Base-by-base conservation (phyloP, 2,888 invertebrate species). In the Ormyrus labotus region DNA sequence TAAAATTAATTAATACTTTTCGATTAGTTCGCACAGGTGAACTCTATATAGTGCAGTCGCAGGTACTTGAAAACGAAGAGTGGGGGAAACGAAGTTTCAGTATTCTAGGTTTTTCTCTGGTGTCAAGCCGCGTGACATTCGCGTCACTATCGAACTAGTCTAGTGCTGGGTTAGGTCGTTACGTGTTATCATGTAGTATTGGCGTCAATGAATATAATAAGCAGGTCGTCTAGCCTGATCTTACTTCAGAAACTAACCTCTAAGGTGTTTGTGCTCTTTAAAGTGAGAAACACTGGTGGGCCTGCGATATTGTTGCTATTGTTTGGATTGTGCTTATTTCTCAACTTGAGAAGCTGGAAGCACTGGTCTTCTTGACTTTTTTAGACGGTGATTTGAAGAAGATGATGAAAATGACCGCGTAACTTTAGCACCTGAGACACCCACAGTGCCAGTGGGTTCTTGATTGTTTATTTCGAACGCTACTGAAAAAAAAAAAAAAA, bases 121-220 rank as follows among this genome's bases (percentile, higher is more conserved):
- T 34, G 34, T 34, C 34, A 34, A 34, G 4, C 34, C 34, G 19
- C 19, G 13, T 19, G 19, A 34, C 34, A 34, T 34, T 4, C 34
- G 34, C 34, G 34, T 34, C 34, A 34, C 34, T 34, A 34, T 34
- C 34, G 34, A 34, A 34, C 34, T 34, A 34, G 34, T 34, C 34
- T 34, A 34, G 34, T 34, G 34, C 34, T 34, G 34, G 34, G 34
- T 34, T 34, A 34, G 34, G 34, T 34, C 34, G 34, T 34, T 34
- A 34, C 34, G 34, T 34, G 34, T 34, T 34, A 34, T 34, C 34
- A 34, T 34, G 34, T 34, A 34, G n/a, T 61, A 55, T 55, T 8
- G 48, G 73, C 50, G 53, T 72, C 74, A 70, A 74, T 74, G 80
- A 75, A 80, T 75, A 70, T 75, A 65, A 53, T 34, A 34, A 75